Percentiles rank a stretch among this genome's conserved stretches.
phyloP scores from a whole-genome alignment of 2,888 invertebrate species.

The Isotomurus palustris region DNA sequence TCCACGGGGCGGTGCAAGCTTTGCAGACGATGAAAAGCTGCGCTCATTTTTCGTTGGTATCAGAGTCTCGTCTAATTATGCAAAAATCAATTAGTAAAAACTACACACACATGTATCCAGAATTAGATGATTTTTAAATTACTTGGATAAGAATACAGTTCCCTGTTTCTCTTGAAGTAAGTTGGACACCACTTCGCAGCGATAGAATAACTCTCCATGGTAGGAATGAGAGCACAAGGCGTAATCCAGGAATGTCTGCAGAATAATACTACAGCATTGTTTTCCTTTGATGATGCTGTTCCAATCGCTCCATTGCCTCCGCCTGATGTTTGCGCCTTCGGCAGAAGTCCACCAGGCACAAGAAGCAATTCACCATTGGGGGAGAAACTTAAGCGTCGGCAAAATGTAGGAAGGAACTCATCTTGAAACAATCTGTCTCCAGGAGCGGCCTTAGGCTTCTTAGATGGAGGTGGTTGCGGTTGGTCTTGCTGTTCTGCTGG shows the following conservation, averaged over 20 bases:
- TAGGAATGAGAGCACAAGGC: constrained; percentile 43
- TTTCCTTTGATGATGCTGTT: constrained; percentile 19
- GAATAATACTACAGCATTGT: constrained; percentile 39
- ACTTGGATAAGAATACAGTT: constrained; percentile 34
- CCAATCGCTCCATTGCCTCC: constrained; percentile 8
- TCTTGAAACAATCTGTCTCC: constrained; percentile 71
- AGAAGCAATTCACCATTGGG: constrained; percentile 86
- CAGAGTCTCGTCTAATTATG: constrained; percentile 24
- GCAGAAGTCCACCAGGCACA: constrained; percentile 80
- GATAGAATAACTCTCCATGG: constrained; percentile 54
- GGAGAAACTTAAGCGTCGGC: constrained; percentile 80
- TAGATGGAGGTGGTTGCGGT: constrained; percentile 22
- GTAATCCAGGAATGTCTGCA: constrained; percentile 40
- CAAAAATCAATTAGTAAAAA: too few species aligned
- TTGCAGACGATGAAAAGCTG: constrained; percentile 31
- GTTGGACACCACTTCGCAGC: constrained; percentile 77
- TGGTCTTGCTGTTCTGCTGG: constrained; percentile 6
- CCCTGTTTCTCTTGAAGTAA: constrained; percentile 55
- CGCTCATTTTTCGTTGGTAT: constrained; percentile 38
- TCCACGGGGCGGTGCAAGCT: constrained; percentile 12
- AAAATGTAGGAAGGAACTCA: constrained; percentile 90
- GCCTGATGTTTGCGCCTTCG: constrained; percentile 9
- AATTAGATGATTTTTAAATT: too few species aligned
- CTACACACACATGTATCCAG: too few species aligned
- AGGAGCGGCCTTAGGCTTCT: constrained; percentile 19